Evolutionary conservation across 2,797 vertebrate species (phyloP), one percentile per base, ranked within the genome.

Genomic region (Semotilus atromaculatus): DNA sequence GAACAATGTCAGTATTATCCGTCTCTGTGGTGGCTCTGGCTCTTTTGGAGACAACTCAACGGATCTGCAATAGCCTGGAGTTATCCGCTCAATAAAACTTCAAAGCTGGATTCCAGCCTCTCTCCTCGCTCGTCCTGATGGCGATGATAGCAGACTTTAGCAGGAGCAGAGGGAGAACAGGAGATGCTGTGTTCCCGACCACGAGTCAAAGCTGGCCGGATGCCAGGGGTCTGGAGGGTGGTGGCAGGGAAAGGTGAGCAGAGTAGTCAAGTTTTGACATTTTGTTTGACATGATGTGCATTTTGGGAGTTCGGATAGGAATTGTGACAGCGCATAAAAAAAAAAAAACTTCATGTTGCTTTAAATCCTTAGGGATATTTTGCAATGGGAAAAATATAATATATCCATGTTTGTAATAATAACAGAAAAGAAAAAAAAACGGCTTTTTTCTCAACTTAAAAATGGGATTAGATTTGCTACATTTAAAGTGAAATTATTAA

Each of bases 81-180:
- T 91, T 93, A 93, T 93, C 92, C 86, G 62, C 91, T 92, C 92
- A 92, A 93, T 94, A 91, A 92, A 93, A 92, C 92, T 92, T 94
- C 93, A 94, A 93, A 94, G 91, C 21, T 83, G 87, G 90, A 93
- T 94, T 95, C 92, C 88, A 87, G 91, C 84, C 64, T 84, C 45
- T 84, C 43, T 91, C 72, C 88, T 74, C 18, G 58, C 86, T 90
- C 86, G 85, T 80, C 86, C 88, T 60, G 21, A 80, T 85, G 90
- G 87, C 38, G 90, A 85, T 92, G 93, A 93, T 90, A 85, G 0
- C 82, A 86, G 31, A 72, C 77, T 85, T 85, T 91, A 88, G 89
- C 85, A 85, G 86, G 31, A 53, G 43, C 34, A 70, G 19, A 21
- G 16, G 76, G 71, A 74, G 82, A 88, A 92, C 89, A 91, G 88